These are phyloP conservation scores for Drosophila suboccidentalis DNA, from an alignment of 2,888 invertebrate genomes.

Conservation along the genomic window DNA sequence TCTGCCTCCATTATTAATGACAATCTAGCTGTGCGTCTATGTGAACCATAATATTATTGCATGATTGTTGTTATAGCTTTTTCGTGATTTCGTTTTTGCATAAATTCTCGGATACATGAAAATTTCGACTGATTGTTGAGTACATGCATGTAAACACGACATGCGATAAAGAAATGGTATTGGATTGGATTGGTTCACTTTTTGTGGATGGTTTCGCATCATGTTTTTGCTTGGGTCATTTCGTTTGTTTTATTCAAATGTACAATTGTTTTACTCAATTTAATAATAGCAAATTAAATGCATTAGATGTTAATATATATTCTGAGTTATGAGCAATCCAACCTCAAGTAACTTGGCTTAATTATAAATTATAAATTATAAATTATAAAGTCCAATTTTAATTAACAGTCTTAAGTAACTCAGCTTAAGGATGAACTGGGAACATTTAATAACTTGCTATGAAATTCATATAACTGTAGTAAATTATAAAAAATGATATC, in stretches of 20 bases:
- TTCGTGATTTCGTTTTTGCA: conserved; percentile 72
- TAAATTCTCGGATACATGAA: conserved; percentile 46
- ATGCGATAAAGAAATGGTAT: conserved; percentile 29
- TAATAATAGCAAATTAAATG: background rate
- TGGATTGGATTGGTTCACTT: background rate
- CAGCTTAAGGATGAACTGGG: background rate
- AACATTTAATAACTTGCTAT: background rate
- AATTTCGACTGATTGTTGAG: conserved; percentile 62
- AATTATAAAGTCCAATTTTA: background rate
- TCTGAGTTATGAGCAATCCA: background rate
- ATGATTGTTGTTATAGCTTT: conserved; percentile 75
- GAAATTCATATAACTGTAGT: background rate
- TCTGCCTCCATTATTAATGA: conserved; percentile 72
- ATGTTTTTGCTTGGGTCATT: conserved; percentile 19
- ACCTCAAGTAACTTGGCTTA: conserved; percentile 4
- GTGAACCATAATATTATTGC: conserved; percentile 76
- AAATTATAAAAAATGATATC: background rate
- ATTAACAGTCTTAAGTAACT: conserved; percentile 1
- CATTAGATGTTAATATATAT: background rate
- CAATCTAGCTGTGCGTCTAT: conserved; percentile 47
- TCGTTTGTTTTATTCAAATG: background rate
- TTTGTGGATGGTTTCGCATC: background rate
- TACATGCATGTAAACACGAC: conserved; percentile 62
- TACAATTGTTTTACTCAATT: background rate
- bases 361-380: no score